Evolutionary conservation across 2,888 invertebrate genomes (phyloP), one percentile per base, ranked within the genome.

Genomic region (Apoderus coryli): DNA sequence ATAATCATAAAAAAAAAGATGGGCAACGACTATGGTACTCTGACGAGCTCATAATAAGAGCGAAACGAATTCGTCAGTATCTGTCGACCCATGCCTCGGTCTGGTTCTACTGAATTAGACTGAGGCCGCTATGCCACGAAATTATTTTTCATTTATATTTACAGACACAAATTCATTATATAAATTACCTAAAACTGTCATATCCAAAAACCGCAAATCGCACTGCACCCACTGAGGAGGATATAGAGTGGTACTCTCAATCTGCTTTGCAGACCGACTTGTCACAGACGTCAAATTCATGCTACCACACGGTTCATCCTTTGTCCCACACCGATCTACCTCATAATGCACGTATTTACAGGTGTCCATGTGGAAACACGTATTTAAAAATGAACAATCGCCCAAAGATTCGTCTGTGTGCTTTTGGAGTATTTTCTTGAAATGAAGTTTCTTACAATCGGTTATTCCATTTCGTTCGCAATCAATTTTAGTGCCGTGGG

Each of bases 301-400:
- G 19, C n/a, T 19, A n/a, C n/a, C 7, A 6, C 27, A 27, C 25
- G 61, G 39, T 13, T 63, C 57, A 45, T 55, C 61, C n/a, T 51
- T 54, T 32, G 63, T 62, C 12, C 69, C 69, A 1, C 67, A 64
- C 39, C 77, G 75, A 53, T 95, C 93, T 0, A 96, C 93, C 62
- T 95, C 89, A 50, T 96, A 96, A 57, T 96, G 95, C 0, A 96
- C 93, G 53, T 93, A 93, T 61, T 93, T 93, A 73, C 95, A 96
- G 22, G 86, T 89, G 44, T 95, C 93, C 93, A 96, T 95, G 53
- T 96, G 95, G 54, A 96, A 96, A 57, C 95, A 96, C 0, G 95
- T 96, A 56, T 96, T 96, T 3, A 96, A 66, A 57, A 96, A 96
- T 10, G 93, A 93, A 54, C 95, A 96, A 56, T 96, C 96, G 0